Conservation (phyloP, 2,888 invertebrate species). For the Drosophila tanythrix region DNA sequence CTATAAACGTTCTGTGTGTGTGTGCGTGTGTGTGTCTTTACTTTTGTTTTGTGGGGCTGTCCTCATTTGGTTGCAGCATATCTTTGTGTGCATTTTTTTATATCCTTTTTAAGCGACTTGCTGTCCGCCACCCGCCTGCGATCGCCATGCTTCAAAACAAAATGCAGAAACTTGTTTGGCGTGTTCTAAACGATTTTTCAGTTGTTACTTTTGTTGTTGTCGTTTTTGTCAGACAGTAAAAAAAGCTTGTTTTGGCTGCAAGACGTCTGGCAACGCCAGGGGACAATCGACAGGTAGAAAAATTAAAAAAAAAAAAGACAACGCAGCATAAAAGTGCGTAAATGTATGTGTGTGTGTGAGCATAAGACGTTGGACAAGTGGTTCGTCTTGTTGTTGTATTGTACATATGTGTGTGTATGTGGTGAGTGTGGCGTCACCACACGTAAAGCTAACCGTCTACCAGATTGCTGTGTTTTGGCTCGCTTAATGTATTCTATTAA, state of each 20-base stretch:
- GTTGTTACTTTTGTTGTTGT: constrained; percentile 33
- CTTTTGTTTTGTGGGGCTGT: constrained; percentile 33
- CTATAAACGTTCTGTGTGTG: constrained; percentile 40
- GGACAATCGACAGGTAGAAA: constrained; percentile 72
- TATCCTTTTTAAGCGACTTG: constrained; percentile 70
- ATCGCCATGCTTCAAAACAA: constrained; percentile 46
- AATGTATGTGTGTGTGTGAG: constrained; percentile 8
- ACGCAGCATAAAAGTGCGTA: constrained; percentile 58
- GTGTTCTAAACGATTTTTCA: constrained; percentile 73
- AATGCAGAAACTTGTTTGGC: constrained; percentile 74
- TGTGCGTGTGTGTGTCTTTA: constrained; percentile 14
- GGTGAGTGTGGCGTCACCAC: constrained; percentile 64
- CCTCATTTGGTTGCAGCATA: constrained; percentile 45
- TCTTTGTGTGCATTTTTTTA: constrained; percentile 40
- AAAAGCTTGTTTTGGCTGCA: constrained; percentile 72
- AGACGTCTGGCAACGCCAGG: constrained; percentile 60
- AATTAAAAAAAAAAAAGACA: constrained; percentile 31
- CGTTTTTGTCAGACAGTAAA: constrained; percentile 30
- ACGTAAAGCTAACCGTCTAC: constrained; percentile 44
- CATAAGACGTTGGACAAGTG: constrained; percentile 56
- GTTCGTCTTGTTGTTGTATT: constrained; percentile 24
- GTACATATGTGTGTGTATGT: constrained; percentile 2
- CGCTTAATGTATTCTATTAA: constrained; percentile 76
- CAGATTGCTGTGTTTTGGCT: constrained; percentile 44
- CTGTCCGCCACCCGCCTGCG: constrained; percentile 27